These are phyloP conservation scores for Spodoptera littoralis DNA, from an alignment of 2,888 invertebrate species.

Conservation along the genomic window DNA sequence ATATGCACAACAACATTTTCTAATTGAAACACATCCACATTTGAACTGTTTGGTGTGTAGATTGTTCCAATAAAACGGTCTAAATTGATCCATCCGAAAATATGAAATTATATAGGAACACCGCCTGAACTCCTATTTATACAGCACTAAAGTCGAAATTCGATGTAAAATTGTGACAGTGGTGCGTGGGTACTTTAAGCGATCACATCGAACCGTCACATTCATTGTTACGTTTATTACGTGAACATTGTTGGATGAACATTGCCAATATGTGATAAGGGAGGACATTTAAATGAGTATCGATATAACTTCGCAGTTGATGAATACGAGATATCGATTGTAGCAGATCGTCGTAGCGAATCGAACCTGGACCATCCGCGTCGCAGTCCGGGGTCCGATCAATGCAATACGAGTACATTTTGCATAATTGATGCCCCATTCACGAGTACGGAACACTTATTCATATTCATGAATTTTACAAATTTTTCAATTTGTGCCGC, in stretches of 20 bases:
- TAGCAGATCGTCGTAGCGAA: conserved; percentile 60
- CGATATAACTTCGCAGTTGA: conserved; percentile 61
- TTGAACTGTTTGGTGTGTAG: conserved; percentile 51
- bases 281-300: conserved; percentile 65
- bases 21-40: conserved; percentile 57
- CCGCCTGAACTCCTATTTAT: conserved; percentile 41
- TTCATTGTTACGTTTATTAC: conserved; percentile 70
- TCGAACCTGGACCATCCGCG: conserved; percentile 67
- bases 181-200: conserved; percentile 51
- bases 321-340: conserved; percentile 64
- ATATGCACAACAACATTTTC: conserved; percentile 44
- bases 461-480: conserved; percentile 88
- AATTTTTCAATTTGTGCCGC: conserved; percentile 84
- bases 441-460: conserved; percentile 82
- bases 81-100: conserved; percentile 57
- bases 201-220: conserved; percentile 61
- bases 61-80: conserved; percentile 53
- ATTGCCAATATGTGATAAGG: conserved; percentile 67
- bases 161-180: conserved; percentile 30
- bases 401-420: conserved; percentile 82
- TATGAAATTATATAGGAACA: conserved; percentile 43
- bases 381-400: conserved; percentile 69
- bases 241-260: conserved; percentile 64
- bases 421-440: conserved; percentile 88
- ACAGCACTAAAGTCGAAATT: conserved; percentile 51